Evolutionary conservation across 1,140 invertebrate genomes (phyloP).

Genomic region (Steinernema khuongi): DNA sequence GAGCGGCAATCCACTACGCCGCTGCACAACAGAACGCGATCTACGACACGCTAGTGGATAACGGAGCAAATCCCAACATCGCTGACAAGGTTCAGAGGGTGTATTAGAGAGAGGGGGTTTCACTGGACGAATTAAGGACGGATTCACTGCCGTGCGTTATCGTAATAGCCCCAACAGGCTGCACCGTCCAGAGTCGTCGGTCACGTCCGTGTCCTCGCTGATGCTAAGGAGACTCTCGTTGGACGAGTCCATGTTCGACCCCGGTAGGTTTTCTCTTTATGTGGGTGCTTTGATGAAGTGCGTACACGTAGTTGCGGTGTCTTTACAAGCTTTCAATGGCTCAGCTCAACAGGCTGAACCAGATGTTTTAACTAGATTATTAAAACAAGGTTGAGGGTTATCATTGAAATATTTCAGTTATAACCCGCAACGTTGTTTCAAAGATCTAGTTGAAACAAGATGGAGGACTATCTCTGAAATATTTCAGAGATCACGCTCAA

Average conservation of each 20-base stretch:
- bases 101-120: constrained; percentile 13
- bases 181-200: constrained; percentile 39
- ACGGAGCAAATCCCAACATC: constrained; percentile 47
- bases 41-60: constrained; percentile 56
- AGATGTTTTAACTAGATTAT: too few species aligned
- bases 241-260: constrained; percentile 39
- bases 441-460: too few species aligned
- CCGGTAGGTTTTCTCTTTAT: too few species aligned
- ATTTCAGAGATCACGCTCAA: too few species aligned
- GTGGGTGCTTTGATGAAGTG: too few species aligned
- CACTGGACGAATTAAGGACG: constrained; percentile 45
- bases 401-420: background rate
- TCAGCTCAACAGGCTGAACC: too few species aligned
- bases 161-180: constrained; percentile 46
- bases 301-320: too few species aligned
- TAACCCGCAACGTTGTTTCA: too few species aligned
- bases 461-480: too few species aligned
- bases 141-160: constrained; percentile 47
- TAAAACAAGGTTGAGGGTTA: background rate
- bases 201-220: constrained; percentile 24
- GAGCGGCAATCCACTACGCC: constrained; percentile 54
- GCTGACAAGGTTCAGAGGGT: constrained; percentile 42
- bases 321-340: too few species aligned
- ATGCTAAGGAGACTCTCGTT: constrained; percentile 33
- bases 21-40: constrained; percentile 56